phyloP scores from a whole-genome alignment of 2,888 invertebrate species.

The Mylabris sibirica region DNA sequence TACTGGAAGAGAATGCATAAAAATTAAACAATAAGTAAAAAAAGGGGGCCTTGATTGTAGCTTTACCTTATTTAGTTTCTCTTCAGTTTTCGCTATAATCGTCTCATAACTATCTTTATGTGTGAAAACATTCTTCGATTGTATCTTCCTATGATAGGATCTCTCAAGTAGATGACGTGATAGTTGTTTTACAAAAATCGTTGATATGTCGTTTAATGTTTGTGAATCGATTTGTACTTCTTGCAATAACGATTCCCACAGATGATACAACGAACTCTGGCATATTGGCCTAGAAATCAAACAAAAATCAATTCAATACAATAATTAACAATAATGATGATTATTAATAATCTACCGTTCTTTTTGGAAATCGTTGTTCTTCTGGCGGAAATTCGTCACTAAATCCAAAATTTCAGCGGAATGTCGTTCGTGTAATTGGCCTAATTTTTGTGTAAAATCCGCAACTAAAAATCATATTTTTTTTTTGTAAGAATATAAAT shows the following conservation, averaged over 20 bases:
- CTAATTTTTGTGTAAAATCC: slow-evolving; percentile 89
- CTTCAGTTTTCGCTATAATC: slow-evolving; percentile 84
- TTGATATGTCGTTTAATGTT: slow-evolving; percentile 84
- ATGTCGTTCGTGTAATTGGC: slow-evolving; percentile 88
- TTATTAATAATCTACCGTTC: slow-evolving; percentile 79
- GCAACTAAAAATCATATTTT: slow-evolving; percentile 72
- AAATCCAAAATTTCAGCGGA: slow-evolving; percentile 85
- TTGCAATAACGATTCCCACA: slow-evolving; percentile 89
- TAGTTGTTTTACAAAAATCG: slow-evolving; percentile 78
- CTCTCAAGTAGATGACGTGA: slow-evolving; percentile 84
- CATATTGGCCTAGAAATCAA: slow-evolving; percentile 72
- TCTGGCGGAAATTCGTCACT: slow-evolving; percentile 85
- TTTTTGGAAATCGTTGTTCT: slow-evolving; percentile 84
- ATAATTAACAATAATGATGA: slow-evolving; percentile 6
- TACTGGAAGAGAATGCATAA: slow-evolving; percentile 67
- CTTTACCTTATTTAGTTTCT: slow-evolving; percentile 75
- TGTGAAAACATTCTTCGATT: slow-evolving; percentile 87
- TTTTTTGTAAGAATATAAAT: not conserved
- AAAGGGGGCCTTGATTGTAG: slow-evolving; percentile 14
- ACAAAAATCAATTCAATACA: not conserved
- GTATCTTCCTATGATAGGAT: slow-evolving; percentile 90
- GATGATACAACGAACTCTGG: slow-evolving; percentile 83
- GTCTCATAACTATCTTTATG: slow-evolving; percentile 91
- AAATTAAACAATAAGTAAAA: slow-evolving; percentile 1
- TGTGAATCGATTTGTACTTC: slow-evolving; percentile 91